Evolutionary conservation across 2,797 vertebrate species (phyloP).

Genomic region (Rhabdophis nuchalis): DNA sequence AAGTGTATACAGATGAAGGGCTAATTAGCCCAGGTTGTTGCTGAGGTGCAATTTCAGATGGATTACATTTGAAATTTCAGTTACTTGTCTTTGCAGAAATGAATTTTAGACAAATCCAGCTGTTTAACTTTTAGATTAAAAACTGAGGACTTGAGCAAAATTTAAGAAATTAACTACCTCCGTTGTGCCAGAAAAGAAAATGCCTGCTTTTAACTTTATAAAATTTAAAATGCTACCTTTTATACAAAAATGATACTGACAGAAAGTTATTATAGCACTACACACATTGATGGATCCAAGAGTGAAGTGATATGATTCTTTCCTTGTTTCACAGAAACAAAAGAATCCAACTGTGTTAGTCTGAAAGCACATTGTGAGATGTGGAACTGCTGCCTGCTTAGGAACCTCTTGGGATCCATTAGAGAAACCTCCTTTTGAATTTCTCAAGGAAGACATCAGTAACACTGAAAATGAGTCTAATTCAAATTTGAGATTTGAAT

Average conservation of each 20-base stretch:
- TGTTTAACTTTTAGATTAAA: background rate
- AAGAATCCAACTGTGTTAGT: background rate
- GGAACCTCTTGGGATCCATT: background rate
- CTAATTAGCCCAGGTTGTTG: background rate
- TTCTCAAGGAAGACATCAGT: background rate
- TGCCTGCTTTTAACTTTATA: background rate
- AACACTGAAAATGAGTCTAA: background rate
- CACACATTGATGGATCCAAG: background rate
- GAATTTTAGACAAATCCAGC: background rate
- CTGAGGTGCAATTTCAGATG: background rate
- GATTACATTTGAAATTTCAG: background rate
- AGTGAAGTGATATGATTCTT: background rate
- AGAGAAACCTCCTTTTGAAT: background rate
- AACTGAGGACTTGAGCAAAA: background rate
- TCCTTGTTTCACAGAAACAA: background rate
- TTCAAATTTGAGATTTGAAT: background rate
- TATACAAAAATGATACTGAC: background rate
- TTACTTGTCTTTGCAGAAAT: rapidly evolving
- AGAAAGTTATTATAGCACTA: background rate
- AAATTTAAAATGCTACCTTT: background rate
- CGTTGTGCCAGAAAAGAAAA: background rate
- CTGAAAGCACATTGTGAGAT: background rate
- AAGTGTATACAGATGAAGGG: background rate
- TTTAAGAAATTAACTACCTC: background rate
- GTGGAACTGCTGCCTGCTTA: background rate